phyloP scores from a whole-genome alignment of 1,140 invertebrate genomes.

The Drosophila pectinifera region DNA sequence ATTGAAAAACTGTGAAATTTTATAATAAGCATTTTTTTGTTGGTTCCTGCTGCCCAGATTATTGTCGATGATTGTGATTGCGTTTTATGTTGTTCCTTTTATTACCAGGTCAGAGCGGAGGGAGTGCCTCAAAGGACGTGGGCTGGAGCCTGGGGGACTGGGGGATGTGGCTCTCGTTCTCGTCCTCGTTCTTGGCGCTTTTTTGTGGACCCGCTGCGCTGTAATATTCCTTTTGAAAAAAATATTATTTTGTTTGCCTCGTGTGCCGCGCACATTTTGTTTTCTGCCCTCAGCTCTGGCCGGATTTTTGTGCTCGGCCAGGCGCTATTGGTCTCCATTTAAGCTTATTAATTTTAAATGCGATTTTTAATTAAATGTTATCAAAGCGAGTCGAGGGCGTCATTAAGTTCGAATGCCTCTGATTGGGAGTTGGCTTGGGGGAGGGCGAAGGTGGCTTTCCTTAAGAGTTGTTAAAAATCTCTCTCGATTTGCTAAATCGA shows the following conservation, averaged over 20 bases:
- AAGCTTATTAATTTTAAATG: constrained; percentile 83
- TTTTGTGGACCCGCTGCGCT: constrained; percentile 51
- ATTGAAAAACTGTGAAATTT: constrained; percentile 85
- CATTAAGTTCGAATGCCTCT: constrained; percentile 47
- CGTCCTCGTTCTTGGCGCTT: constrained; percentile 16
- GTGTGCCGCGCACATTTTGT: constrained; percentile 40
- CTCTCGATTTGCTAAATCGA: constrained; percentile 7
- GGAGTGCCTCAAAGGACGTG: constrained; percentile 7
- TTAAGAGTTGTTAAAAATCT: constrained; percentile 24
- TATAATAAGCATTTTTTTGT: constrained; percentile 84
- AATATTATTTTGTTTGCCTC: constrained; percentile 57
- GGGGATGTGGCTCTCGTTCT: constrained; percentile 3
- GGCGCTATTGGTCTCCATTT: constrained; percentile 81
- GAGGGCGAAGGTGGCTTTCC: background rate
- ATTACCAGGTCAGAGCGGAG: constrained; percentile 58
- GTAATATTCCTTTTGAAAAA: constrained; percentile 82
- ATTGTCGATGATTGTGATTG: constrained; percentile 85
- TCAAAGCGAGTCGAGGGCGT: constrained; percentile 72
- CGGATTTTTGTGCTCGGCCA: constrained; percentile 65
- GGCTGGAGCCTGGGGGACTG: too few species aligned
- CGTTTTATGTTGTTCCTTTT: constrained; percentile 83
- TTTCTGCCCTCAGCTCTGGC: constrained; percentile 3
- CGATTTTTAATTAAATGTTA: constrained; percentile 82
- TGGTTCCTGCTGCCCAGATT: constrained; percentile 75
- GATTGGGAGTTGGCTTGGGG: constrained; percentile 5